These are phyloP conservation scores for Shinisaurus crocodilurus DNA, from an alignment of 2,113 vertebrate genomes.

Conservation along the genomic window DNA sequence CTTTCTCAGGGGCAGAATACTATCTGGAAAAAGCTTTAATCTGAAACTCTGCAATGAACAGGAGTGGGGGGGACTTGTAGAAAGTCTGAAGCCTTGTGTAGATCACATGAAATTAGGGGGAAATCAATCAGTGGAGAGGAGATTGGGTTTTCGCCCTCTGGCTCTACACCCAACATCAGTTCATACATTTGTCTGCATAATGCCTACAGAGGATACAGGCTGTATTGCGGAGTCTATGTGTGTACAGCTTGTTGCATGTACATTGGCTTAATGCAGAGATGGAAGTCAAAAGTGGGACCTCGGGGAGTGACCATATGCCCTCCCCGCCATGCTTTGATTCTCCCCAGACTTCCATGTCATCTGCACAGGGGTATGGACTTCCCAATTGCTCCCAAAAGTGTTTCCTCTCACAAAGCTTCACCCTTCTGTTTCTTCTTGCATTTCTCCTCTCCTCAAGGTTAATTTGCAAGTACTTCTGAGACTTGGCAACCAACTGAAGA, in stretches of 20 bases:
- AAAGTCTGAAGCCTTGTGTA: background rate
- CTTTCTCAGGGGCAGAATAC: too few relatives aligned
- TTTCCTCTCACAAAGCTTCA: background rate
- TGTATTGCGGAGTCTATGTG: too few relatives aligned
- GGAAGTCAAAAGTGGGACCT: background rate
- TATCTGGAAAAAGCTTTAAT: too few relatives aligned
- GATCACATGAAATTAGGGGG: background rate
- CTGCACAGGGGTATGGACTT: background rate
- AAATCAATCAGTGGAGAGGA: background rate
- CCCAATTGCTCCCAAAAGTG: background rate
- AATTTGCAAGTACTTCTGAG: background rate
- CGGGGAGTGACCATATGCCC: background rate
- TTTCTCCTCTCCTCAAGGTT: background rate
- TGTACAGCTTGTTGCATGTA: background rate
- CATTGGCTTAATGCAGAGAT: background rate
- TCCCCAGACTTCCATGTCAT: background rate
- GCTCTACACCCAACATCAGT: background rate
- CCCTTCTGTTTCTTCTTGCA: background rate
- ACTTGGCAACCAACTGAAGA: background rate
- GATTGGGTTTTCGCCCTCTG: background rate
- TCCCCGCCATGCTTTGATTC: background rate
- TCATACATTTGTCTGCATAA: too few relatives aligned
- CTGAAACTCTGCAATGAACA: too few relatives aligned
- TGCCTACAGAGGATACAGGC: too few relatives aligned
- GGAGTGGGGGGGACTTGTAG: too few relatives aligned